phyloP scores from a whole-genome alignment of 1,140 invertebrate species.

The Chymomyza costata region DNA sequence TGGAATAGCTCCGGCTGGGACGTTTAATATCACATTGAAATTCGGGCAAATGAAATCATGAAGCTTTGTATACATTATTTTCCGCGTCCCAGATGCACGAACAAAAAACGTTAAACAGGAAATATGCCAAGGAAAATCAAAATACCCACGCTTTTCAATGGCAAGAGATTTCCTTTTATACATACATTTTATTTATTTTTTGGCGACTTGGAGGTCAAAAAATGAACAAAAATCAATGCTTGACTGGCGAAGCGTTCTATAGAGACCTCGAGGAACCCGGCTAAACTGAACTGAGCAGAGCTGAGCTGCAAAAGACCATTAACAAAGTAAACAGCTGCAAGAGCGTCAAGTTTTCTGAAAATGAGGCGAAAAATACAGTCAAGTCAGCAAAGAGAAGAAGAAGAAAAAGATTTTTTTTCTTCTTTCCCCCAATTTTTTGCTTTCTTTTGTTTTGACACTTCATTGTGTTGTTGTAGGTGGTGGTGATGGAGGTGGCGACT shows the following conservation, averaged over 20 bases:
- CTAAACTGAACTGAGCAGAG: conserved; percentile 33
- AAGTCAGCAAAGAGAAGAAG: conserved; percentile 41
- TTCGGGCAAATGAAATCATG: conserved; percentile 54
- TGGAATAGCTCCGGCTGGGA: conserved; percentile 10
- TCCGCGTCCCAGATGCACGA: conserved; percentile 37
- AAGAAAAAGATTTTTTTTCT: conserved; percentile 40
- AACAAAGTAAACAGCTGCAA: conserved; percentile 71
- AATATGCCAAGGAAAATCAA: conserved; percentile 48
- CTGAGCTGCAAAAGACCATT: conserved; percentile 71
- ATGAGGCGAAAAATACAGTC: conserved; percentile 35
- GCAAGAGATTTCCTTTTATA: conserved; percentile 24
- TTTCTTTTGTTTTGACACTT: conserved; percentile 60
- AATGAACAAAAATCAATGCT: conserved; percentile 55
- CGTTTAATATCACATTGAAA: conserved; percentile 50
- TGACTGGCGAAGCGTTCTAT: too few species aligned
- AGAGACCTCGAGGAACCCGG: too few species aligned
- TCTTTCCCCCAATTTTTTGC: too few species aligned
- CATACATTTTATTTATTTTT: too few species aligned
- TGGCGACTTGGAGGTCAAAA: conserved; percentile 53
- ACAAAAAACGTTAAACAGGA: conserved; percentile 26
- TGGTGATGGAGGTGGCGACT: conserved; percentile 2
- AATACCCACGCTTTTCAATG: conserved; percentile 52
- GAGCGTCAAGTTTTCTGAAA: conserved; percentile 34
- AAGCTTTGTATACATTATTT: conserved; percentile 66
- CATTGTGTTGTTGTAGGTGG: conserved; percentile 18